Evolutionary conservation across 2,113 vertebrate genomes (phyloP).

Genomic region (Puffinus mauretanicus): DNA sequence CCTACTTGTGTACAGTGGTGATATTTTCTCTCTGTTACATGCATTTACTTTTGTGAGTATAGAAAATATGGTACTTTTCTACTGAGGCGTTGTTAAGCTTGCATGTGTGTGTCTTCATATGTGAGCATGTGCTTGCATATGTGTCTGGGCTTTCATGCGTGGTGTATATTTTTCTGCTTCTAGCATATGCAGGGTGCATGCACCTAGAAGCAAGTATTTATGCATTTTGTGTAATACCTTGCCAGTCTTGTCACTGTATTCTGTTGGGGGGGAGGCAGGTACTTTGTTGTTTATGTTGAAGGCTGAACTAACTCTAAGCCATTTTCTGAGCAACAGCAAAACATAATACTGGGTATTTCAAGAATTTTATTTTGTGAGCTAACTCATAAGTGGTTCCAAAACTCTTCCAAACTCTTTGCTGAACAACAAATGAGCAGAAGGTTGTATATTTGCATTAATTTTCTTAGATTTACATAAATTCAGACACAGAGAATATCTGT

Average conservation of each 20-base stretch:
- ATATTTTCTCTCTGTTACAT: not conserved
- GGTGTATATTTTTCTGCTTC: not conserved
- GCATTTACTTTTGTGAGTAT: not conserved
- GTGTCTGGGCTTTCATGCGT: not conserved
- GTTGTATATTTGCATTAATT: constrained; percentile 26
- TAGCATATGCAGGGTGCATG: not conserved
- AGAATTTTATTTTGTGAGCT: not conserved
- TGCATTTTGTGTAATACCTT: not conserved
- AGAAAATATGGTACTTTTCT: not conserved
- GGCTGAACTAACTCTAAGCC: not conserved
- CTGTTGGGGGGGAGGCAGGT: not conserved
- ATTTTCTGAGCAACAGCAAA: constrained; percentile 13
- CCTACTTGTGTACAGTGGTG: fast-evolving
- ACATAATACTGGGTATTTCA: not conserved
- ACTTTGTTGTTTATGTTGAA: not conserved
- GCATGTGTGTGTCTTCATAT: not conserved
- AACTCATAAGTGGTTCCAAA: not conserved
- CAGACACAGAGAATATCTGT: not conserved
- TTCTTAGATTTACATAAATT: constrained; percentile 19
- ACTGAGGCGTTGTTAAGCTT: not conserved
- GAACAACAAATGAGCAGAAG: not conserved
- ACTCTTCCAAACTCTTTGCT: not conserved
- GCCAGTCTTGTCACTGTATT: not conserved
- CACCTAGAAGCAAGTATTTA: not conserved
- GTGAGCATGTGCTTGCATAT: not conserved